These are phyloP conservation scores for Papilio polytes DNA, from an alignment of 1,140 invertebrate genomes.

Conservation along the genomic window DNA sequence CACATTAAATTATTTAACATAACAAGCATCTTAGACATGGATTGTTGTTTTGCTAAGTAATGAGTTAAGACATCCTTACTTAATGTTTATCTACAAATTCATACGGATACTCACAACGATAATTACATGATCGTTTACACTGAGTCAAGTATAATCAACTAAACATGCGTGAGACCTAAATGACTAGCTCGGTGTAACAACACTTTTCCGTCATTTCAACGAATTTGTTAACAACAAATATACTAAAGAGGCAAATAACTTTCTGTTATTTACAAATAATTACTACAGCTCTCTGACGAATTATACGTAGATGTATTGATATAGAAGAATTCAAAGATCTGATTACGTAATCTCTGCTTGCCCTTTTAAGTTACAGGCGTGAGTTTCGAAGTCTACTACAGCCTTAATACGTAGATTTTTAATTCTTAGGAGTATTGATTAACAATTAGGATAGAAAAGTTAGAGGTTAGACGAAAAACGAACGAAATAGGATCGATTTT, in stretches of 20 bases:
- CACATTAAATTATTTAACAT: background rate
- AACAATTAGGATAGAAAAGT: too few relatives aligned
- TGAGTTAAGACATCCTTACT: background rate
- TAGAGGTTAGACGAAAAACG: too few relatives aligned
- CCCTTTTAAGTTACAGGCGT: too few relatives aligned
- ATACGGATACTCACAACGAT: slow-evolving; percentile 6
- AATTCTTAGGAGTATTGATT: too few relatives aligned
- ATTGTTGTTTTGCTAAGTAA: slow-evolving; percentile 6
- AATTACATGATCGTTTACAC: slow-evolving; percentile 5
- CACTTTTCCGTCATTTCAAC: background rate
- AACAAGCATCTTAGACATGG: background rate
- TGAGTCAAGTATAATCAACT: slow-evolving; percentile 6
- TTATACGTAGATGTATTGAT: background rate
- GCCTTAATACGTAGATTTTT: too few relatives aligned
- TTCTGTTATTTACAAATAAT: background rate
- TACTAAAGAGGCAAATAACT: slow-evolving; percentile 12
- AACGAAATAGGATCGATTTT: background rate
- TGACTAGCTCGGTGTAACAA: background rate
- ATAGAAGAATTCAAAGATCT: background rate
- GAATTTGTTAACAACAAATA: background rate
- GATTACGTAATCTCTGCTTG: too few relatives aligned
- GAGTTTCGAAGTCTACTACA: too few relatives aligned
- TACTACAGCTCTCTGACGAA: background rate
- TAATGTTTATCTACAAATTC: slow-evolving; percentile 10
- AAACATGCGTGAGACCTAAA: slow-evolving; percentile 28